Conservation (phyloP, 1,140 invertebrate genomes). For the Zaprionus tsacasi region DNA sequence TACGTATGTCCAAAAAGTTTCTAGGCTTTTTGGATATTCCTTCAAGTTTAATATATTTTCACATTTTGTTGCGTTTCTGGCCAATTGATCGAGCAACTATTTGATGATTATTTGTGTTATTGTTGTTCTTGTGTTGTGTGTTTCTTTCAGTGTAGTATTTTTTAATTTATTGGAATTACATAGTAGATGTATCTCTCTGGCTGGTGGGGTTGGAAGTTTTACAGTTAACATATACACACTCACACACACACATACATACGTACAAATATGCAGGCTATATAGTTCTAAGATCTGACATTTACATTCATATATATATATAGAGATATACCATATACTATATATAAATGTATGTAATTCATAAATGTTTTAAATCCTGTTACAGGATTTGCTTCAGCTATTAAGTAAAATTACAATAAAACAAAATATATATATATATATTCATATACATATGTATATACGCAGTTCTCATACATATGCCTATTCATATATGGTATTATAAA, state of each 20-base stretch:
- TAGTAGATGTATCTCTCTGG: conserved; percentile 47
- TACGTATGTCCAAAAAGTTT: background rate
- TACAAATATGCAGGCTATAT: conserved; percentile 31
- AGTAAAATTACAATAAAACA: conserved; percentile 68
- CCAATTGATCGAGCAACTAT: conserved; percentile 8
- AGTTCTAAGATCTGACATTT: conserved; percentile 37
- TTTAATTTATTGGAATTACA: conserved; percentile 56
- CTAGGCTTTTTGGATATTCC: background rate
- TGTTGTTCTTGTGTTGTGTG: conserved; percentile 1
- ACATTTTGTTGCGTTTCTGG: background rate
- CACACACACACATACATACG: conserved; percentile 42
- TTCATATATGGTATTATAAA: conserved; percentile 23
- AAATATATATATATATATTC: conserved; percentile 39
- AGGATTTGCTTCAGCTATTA: conserved; percentile 81
- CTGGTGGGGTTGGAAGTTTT: conserved; percentile 76
- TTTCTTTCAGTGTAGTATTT: conserved; percentile 20
- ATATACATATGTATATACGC: conserved; percentile 28
- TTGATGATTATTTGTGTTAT: conserved; percentile 3
- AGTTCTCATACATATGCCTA: conserved; percentile 29
- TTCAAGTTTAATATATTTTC: background rate
- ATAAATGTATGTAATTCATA: conserved; percentile 41
- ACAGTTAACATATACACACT: conserved; percentile 56
- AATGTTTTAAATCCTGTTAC: conserved; percentile 80
- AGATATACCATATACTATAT: conserved; percentile 8
- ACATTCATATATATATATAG: conserved; percentile 25